These are phyloP conservation scores for Ectemnius continuus DNA, from an alignment of 2,888 invertebrate genomes.

Conservation along the genomic window DNA sequence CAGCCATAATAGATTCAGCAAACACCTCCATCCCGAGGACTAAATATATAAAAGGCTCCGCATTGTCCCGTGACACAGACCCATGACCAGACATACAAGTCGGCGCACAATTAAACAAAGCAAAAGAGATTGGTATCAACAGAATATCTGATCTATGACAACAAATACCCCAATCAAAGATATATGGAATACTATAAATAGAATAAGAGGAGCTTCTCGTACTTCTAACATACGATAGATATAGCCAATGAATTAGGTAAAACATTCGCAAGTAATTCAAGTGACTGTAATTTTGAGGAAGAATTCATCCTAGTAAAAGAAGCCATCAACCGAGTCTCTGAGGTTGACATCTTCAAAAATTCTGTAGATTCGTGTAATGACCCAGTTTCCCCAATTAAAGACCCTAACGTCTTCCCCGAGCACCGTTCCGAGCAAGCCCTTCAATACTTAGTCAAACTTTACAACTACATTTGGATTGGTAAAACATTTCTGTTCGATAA, in stretches of 20 bases:
- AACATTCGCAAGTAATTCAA: constrained; percentile 24
- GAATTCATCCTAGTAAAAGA: constrained; percentile 10
- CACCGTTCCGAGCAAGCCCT: constrained; percentile 6
- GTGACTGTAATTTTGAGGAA: constrained; percentile 16
- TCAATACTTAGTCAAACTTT: constrained; percentile 24
- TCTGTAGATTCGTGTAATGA: too few relatives aligned
- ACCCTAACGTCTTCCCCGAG: constrained; percentile 35
- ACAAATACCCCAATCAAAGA: background rate
- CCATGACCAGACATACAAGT: too few relatives aligned
- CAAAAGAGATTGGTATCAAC: constrained; percentile 15
- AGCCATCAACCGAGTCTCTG: background rate
- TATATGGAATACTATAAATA: background rate
- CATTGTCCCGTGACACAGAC: constrained; percentile 36
- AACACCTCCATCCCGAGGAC: background rate
- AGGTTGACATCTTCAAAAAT: background rate
- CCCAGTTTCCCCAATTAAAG: background rate
- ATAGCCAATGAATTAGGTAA: constrained; percentile 27
- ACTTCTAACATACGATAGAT: constrained; percentile 11
- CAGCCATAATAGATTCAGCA: constrained; percentile 43
- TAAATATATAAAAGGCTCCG: constrained; percentile 6
- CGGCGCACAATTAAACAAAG: constrained; percentile 22
- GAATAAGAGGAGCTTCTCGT: background rate
- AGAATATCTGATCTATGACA: too few relatives aligned
- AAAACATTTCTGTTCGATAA: too few relatives aligned
- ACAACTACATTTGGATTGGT: constrained; percentile 27